Evolutionary conservation across 1,140 invertebrate species (phyloP).

Genomic region (Pseudoatta argentina): DNA sequence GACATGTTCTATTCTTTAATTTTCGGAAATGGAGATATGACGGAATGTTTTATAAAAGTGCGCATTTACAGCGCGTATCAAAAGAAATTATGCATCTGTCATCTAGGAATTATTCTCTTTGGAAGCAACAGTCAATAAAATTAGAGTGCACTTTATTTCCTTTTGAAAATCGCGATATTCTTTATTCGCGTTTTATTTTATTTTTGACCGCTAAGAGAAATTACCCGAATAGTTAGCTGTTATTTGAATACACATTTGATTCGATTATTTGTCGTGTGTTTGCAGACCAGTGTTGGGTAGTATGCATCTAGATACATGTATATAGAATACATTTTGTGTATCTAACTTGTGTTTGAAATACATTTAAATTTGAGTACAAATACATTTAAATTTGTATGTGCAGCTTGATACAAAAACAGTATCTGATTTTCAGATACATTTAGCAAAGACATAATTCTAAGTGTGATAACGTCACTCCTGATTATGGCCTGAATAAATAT

Average conservation of each 20-base stretch:
- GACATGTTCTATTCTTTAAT: conserved; percentile 16
- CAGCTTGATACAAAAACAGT: no score
- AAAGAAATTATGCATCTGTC: conserved; percentile 16
- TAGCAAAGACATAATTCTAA: no score
- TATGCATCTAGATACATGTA: no score
- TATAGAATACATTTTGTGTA: no score
- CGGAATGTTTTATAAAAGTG: conserved; percentile 27
- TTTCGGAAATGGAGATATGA: conserved; percentile 40
- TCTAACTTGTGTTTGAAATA: no score
- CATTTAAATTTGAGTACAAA: no score
- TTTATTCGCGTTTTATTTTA: not conserved
- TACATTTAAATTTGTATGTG: no score
- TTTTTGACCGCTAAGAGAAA: not conserved
- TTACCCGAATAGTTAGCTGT: not conserved
- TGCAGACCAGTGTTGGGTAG: no score
- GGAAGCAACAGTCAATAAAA: not conserved
- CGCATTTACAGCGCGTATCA: not conserved
- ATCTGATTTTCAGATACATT: no score
- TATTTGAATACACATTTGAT: not conserved
- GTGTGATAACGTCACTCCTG: no score
- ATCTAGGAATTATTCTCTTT: not conserved
- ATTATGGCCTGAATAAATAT: no score
- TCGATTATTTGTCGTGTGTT: no score
- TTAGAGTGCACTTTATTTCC: not conserved
- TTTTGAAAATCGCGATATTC: not conserved